phyloP scores from a whole-genome alignment of 2,888 invertebrate genomes.

The Eledona agricola region DNA sequence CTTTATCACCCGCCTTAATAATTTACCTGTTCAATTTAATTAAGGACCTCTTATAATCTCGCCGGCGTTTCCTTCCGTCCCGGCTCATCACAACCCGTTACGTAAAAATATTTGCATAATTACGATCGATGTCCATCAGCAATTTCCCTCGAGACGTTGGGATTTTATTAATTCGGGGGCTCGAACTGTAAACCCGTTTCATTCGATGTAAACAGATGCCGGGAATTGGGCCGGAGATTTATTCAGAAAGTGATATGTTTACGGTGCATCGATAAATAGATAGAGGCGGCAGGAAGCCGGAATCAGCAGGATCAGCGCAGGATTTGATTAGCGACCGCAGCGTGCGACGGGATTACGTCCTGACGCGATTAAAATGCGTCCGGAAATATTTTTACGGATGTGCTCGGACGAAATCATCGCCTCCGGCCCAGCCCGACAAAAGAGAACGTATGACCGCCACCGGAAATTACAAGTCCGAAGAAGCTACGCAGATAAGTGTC shows the following conservation, averaged over 20 bases:
- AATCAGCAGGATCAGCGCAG: constrained; percentile 24
- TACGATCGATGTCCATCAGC: constrained; percentile 32
- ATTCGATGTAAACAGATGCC: constrained; percentile 30
- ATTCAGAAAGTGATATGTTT: constrained; percentile 31
- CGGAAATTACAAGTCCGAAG: constrained; percentile 37
- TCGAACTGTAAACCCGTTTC: constrained; percentile 23
- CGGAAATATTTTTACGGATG: constrained; percentile 20
- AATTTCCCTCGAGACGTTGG: constrained; percentile 16
- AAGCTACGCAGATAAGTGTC: constrained; percentile 31
- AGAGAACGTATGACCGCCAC: constrained; percentile 31
- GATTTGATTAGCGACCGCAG: constrained; percentile 33
- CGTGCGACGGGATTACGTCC: constrained; percentile 26
- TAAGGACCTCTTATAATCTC: constrained; percentile 38
- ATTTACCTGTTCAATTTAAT: constrained; percentile 46
- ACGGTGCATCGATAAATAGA: constrained; percentile 31
- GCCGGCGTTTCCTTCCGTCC: constrained; percentile 30
- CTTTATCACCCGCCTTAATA: constrained; percentile 42
- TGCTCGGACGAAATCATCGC: constrained; percentile 20
- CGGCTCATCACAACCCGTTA: constrained; percentile 18
- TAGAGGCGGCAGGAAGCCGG: constrained; percentile 28
- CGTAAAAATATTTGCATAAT: constrained; percentile 38
- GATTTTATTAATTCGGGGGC: constrained; percentile 25
- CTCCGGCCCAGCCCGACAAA: constrained; percentile 17
- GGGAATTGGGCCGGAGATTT: constrained; percentile 25
- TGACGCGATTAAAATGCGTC: constrained; percentile 29